Conservation (phyloP, 1,140 invertebrate species). For the Sinonovacula constricta region DNA sequence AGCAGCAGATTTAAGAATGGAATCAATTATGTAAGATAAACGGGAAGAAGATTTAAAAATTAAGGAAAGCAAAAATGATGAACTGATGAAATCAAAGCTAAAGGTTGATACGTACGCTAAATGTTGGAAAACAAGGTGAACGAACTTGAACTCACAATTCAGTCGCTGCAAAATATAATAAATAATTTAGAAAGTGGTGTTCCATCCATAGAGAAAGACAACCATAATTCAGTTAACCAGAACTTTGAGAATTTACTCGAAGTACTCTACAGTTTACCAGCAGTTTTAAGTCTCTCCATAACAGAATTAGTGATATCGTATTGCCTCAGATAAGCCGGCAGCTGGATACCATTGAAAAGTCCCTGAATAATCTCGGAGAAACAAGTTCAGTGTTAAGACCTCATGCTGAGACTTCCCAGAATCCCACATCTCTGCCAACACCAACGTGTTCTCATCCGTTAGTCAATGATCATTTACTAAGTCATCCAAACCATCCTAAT, state of each 20-base stretch:
- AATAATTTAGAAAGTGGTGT: neutral
- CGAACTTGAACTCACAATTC: neutral
- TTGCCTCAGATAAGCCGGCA: neutral
- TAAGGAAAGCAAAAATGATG: slow-evolving; percentile 4
- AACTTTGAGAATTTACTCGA: neutral
- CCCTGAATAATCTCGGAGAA: neutral
- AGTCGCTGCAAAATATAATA: neutral
- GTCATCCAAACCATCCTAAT: too few relatives aligned
- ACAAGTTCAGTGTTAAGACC: too few relatives aligned
- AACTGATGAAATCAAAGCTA: slow-evolving; percentile 2
- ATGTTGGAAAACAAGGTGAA: neutral
- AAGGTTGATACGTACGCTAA: slow-evolving; percentile 1
- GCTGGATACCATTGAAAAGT: slow-evolving; percentile 3
- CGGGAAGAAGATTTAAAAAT: slow-evolving; percentile 7
- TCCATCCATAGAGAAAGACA: neutral
- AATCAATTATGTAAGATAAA: neutral
- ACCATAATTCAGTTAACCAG: neutral
- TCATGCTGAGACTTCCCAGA: too few relatives aligned
- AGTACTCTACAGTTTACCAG: neutral
- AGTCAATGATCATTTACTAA: too few relatives aligned
- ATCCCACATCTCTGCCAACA: too few relatives aligned
- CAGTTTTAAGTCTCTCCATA: neutral
- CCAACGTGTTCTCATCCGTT: too few relatives aligned
- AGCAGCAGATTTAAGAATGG: slow-evolving; percentile 1
- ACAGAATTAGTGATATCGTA: neutral